Percentiles rank a stretch among this genome's conserved stretches.
Evolutionary conservation across 2,797 vertebrate genomes (phyloP).

Genomic region (Sarcoramphus papa): DNA sequence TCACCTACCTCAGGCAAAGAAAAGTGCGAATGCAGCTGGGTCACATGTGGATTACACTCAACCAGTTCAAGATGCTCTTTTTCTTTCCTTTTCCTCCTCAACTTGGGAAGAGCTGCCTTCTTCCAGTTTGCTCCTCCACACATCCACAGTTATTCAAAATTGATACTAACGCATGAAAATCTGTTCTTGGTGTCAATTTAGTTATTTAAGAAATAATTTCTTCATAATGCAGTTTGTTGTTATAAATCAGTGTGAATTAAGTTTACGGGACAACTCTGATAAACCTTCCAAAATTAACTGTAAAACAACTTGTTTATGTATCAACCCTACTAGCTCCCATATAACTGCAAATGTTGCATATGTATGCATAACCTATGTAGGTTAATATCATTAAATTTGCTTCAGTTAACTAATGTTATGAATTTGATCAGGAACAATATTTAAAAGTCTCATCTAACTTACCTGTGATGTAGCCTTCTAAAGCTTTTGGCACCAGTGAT

Average conservation of each 20-base stretch:
- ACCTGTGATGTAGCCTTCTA: constrained; percentile 85
- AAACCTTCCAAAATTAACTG: neutral
- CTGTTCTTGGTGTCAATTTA: neutral
- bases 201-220: neutral
- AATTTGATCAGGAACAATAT: neutral
- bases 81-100: neutral
- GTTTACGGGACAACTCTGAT: neutral
- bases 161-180: neutral
- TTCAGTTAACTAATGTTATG: neutral
- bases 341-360: neutral
- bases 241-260: neutral
- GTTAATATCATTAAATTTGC: neutral
- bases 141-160: neutral
- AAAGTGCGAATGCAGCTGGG: neutral
- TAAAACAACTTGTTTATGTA: neutral
- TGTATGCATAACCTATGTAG: too few species aligned
- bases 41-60: neutral
- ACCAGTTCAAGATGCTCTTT: neutral
- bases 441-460: neutral
- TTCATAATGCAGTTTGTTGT: neutral
- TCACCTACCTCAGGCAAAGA: neutral
- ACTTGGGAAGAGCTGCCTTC: neutral
- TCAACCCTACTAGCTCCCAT: neutral
- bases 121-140: neutral
- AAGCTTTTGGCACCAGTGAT: constrained; percentile 82